phyloP scores from a whole-genome alignment of 1,140 invertebrate genomes.

The Saccostrea echinata region DNA sequence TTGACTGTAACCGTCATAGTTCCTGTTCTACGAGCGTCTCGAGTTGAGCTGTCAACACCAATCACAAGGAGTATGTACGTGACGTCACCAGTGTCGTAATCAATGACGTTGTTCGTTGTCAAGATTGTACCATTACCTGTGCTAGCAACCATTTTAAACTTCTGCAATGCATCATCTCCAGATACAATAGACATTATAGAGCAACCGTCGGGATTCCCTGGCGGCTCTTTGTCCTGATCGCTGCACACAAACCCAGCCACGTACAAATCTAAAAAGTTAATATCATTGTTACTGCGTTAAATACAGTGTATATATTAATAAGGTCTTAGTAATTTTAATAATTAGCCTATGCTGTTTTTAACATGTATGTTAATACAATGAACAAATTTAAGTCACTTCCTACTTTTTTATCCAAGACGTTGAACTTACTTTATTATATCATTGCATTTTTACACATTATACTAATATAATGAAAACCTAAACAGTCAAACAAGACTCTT shows the following conservation, averaged over 20 bases:
- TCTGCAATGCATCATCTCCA: not conserved
- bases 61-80: not conserved
- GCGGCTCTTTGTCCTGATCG: not conserved
- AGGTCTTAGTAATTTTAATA: not conserved
- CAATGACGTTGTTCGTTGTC: constrained; percentile 8
- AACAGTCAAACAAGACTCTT: not conserved
- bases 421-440: no score
- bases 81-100: constrained; percentile 16
- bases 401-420: no score
- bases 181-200: not conserved
- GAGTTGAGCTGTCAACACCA: not conserved
- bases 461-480: not conserved
- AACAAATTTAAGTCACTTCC: no score
- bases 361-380: no score
- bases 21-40: not conserved
- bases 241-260: not conserved
- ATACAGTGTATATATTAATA: not conserved
- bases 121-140: not conserved
- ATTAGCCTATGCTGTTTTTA: no score
- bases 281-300: not conserved
- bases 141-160: not conserved
- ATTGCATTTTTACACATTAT: no score
- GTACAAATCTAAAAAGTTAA: not conserved
- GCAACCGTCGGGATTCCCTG: not conserved
- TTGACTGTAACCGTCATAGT: not conserved